A percentile compares a stretch with the other conserved stretches of the same genome.
Conservation (phyloP, 2,888 invertebrate species). For the Synergus umbraculus region DNA sequence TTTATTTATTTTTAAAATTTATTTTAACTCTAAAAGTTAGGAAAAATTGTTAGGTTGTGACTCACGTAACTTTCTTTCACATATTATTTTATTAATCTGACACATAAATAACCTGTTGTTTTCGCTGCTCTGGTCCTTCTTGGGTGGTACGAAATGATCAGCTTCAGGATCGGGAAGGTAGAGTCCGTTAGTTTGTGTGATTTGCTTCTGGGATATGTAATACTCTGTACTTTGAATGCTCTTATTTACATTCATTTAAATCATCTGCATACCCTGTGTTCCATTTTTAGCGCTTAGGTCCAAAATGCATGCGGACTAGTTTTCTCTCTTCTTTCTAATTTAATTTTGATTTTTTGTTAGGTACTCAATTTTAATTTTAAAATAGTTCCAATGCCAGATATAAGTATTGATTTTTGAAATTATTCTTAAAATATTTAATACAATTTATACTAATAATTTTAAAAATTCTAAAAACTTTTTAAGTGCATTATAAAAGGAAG, state of each 20-base stretch:
- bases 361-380: background rate
- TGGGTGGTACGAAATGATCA: slow-evolving; percentile 70
- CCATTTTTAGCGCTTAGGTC: slow-evolving; percentile 51
- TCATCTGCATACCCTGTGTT: slow-evolving; percentile 58
- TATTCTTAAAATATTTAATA: background rate
- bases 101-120: slow-evolving; percentile 62
- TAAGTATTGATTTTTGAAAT: background rate
- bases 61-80: slow-evolving; percentile 47
- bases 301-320: slow-evolving; percentile 1
- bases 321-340: background rate
- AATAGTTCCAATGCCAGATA: background rate
- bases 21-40: background rate
- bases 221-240: slow-evolving; percentile 74
- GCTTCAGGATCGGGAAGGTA: slow-evolving; percentile 89
- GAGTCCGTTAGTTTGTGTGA: slow-evolving; percentile 81
- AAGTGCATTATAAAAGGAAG: background rate
- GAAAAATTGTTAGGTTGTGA: background rate
- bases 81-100: slow-evolving; percentile 47
- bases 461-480: background rate
- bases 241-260: slow-evolving; percentile 73
- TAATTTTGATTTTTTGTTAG: background rate
- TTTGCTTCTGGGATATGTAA: slow-evolving; percentile 75
- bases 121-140: slow-evolving; percentile 72
- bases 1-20: no score
- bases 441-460: background rate